Conservation (phyloP, 1,140 invertebrate species). For the Arctopsyche grandis region DNA sequence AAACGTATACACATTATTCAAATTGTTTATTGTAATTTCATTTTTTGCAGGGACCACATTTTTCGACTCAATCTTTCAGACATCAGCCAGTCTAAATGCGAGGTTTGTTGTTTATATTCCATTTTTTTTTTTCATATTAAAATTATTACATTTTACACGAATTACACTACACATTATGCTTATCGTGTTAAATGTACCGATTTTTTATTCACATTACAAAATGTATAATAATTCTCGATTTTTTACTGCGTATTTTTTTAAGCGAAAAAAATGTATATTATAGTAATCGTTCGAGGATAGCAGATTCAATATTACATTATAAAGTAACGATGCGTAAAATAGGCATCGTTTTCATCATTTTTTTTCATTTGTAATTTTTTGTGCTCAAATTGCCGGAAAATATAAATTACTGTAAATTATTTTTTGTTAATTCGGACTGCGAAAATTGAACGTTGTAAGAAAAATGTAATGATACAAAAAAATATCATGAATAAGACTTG, state of each 20-base stretch:
- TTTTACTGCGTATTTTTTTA: background rate
- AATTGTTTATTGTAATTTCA: background rate
- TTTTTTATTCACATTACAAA: background rate
- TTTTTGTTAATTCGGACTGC: background rate
- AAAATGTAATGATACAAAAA: too few species aligned
- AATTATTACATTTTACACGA: background rate
- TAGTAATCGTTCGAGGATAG: background rate
- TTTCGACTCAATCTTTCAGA: conserved; percentile 46
- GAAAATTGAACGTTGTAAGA: background rate
- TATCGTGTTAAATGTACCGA: background rate
- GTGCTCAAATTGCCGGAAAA: conserved; percentile 13
- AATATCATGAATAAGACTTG: too few species aligned
- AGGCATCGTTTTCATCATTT: conserved; percentile 16
- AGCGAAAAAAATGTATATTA: background rate
- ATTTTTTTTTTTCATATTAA: background rate
- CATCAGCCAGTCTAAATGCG: conserved; percentile 45
- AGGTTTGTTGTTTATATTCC: conserved; percentile 39
- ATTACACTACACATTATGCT: background rate
- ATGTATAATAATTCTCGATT: background rate
- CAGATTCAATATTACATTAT: conserved; percentile 13
- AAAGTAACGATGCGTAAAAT: conserved; percentile 11
- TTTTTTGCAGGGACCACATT: conserved; percentile 49
- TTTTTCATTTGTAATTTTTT: background rate
- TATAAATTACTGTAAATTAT: conserved; percentile 20
- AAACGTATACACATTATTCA: background rate